Evolutionary conservation across 2,797 vertebrate genomes (phyloP), one percentile per base, ranked within the genome.

Genomic region (Neopelma chrysocephalum): DNA sequence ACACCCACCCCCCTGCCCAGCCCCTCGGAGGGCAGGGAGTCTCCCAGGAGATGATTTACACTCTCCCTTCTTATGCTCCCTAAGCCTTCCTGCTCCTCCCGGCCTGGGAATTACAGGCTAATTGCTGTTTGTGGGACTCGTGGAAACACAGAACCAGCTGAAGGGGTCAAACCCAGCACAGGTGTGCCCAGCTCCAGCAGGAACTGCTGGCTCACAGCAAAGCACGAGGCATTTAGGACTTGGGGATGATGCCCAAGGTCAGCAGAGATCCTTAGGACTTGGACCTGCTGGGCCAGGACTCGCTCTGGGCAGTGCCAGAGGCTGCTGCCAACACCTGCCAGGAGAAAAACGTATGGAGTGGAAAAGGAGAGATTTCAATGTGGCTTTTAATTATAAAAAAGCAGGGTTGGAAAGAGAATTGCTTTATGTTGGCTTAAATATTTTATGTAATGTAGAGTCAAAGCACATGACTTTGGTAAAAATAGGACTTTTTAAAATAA

Each of bases 61-160:
- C 66, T 34, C 47, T n/a, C 78, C 82, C 70, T 60, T 19, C 48
- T 57, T 34, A 78, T 0, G 0, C 38, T 23, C 51, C 78, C 54
- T 26, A 20, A 90, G 43, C 91, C 70, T 90, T 79, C 84, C 87
- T 14, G 10, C 3, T 58, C 73, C 53, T 69, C 66, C 87, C 5
- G 4, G 23, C 56, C 16, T 8, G 42, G 75, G 48, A 77, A 56
- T 68, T 68, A 13, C 31, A 12, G 61, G 79, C 32, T n/a, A 0
- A 50, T 48, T 10, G 1, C 53, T 2, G 0, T 3, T 6, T 1
- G 21, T 45, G 79, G 47, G 32, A 42, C 5, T 15, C 12, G 0
- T 0, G 23, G 69, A 11, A 26, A n/a, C 47, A 10, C 31, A 31
- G 34, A 77, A 36, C 9, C 69, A 7, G 38, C 6, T 40, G 36